Evolutionary conservation across 2,888 invertebrate genomes (phyloP).

Genomic region (Caenorhabditis imperialis): DNA sequence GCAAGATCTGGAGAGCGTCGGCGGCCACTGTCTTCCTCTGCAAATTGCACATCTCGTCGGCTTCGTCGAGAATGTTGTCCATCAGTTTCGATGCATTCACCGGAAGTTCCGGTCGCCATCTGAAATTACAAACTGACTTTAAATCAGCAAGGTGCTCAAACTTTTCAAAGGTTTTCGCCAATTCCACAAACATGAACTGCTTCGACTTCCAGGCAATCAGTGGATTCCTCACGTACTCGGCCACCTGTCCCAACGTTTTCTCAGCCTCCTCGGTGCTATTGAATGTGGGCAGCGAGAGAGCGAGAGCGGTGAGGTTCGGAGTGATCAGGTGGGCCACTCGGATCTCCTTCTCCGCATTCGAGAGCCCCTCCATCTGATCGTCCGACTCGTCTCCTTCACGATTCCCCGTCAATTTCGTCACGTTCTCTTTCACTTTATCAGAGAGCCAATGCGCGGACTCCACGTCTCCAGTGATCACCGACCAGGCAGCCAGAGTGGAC

Average conservation of each 20-base stretch:
- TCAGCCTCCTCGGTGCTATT: slow-evolving; percentile 19
- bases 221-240: slow-evolving; percentile 25
- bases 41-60: slow-evolving; percentile 50
- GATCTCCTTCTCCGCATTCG: slow-evolving; percentile 59
- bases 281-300: slow-evolving; percentile 41
- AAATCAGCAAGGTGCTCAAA: background rate
- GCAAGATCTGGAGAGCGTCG: slow-evolving; percentile 52
- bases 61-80: slow-evolving; percentile 30
- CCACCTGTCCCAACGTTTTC: slow-evolving; percentile 14
- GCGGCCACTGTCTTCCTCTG: slow-evolving; percentile 57
- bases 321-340: slow-evolving; percentile 41
- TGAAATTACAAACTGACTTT: slow-evolving; percentile 4
- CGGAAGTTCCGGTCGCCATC: slow-evolving; percentile 39
- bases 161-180: slow-evolving; percentile 43
- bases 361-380: slow-evolving; percentile 51
- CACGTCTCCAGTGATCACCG: slow-evolving; percentile 30
- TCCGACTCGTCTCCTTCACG: slow-evolving; percentile 45
- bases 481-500: slow-evolving; percentile 47
- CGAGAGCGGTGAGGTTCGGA: slow-evolving; percentile 52
- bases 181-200: slow-evolving; percentile 49
- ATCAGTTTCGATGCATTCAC: slow-evolving; percentile 35
- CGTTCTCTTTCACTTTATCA: slow-evolving; percentile 33
- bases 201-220: slow-evolving; percentile 59
- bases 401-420: slow-evolving; percentile 38
- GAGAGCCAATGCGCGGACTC: slow-evolving; percentile 58